Evolutionary conservation across 2,797 vertebrate genomes (phyloP).

Genomic region (Sorex maritimensis): DNA sequence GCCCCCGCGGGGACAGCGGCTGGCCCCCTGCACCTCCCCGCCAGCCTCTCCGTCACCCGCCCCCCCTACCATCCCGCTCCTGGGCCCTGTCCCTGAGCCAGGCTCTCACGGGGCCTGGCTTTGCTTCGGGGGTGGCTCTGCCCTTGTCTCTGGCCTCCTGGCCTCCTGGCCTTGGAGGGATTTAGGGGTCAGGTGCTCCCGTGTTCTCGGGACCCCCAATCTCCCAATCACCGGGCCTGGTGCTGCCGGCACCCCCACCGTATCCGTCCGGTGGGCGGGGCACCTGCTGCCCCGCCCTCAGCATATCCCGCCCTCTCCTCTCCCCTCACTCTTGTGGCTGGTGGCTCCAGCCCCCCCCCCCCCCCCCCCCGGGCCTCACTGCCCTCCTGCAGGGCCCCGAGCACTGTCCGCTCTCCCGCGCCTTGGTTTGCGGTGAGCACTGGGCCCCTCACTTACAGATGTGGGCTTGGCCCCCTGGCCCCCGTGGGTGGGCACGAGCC

Average conservation of each 20-base stretch:
- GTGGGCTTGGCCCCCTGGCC: not conserved
- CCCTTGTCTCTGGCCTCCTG: not conserved
- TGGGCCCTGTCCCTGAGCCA: accelerated
- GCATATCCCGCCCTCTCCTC: not conserved
- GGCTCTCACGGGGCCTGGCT: not conserved
- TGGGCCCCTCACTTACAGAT: not conserved
- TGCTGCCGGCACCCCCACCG: not conserved
- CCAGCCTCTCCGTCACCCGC: not conserved
- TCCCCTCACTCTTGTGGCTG: no score
- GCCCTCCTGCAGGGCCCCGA: not conserved
- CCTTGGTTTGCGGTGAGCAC: not conserved
- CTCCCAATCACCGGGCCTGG: not conserved
- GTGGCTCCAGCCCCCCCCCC: not conserved
- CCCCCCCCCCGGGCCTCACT: not conserved
- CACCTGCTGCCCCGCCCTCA: not conserved
- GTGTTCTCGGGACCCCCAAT: not conserved
- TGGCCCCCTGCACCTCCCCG: not conserved
- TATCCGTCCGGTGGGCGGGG: not conserved
- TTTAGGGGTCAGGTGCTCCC: not conserved
- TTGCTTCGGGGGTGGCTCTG: no score
- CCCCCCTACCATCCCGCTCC: not conserved
- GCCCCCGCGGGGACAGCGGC: no score
- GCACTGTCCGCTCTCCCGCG: not conserved
- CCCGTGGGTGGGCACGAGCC: no score
- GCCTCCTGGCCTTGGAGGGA: not conserved